Base-by-base conservation (phyloP, 2,888 invertebrate species). In the Caprella mutica region DNA sequence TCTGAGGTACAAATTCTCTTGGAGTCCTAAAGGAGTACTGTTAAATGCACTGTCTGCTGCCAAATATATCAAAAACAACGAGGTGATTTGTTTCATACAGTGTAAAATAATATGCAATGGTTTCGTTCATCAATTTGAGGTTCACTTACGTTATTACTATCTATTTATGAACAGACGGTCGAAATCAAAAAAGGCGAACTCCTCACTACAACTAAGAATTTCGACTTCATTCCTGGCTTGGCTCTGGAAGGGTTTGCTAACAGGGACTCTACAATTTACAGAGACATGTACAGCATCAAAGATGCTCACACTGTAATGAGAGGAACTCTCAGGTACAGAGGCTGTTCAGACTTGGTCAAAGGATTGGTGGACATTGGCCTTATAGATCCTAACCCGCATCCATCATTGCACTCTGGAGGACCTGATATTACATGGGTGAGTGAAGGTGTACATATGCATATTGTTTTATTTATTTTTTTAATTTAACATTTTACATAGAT, bases 171-270 rank as follows among this genome's bases (percentile, higher is more conserved):
- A 38, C 19, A 38, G 4, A 4, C 38, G 19, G n/a, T 3, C 38
- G 19, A 2, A n/a, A n/a, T 35, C 40, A 39, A 85, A 26, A 92
- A 92, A 3, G 96, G 94, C 1, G 85, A 85, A 61, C 76, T 98
- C 35, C 84, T 98, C 82, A 84, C 90, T 0, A 79, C 83, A 6
- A 81, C 85, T 0, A 80, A 83, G 43, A 79, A 81, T 0, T 76
- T 96, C 53, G 83, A 89, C 71, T 98, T 97, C 74, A 76, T 99
- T 55, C 97, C 97, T 0, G 98, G 97, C 0, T 93, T 97, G 70
- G 87, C 91, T 14, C 77, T 97, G 54, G 96, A 97, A 76, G 96
- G 96, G 0, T 96, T 88, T 70, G 93, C 97, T 0, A 98, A 97
- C 75, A 78, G 98, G 58, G 97, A 98, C 72, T 96, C 96, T 55